Evolutionary conservation across 2,113 vertebrate genomes (phyloP).

Genomic region (Onychostruthus taczanowskii): DNA sequence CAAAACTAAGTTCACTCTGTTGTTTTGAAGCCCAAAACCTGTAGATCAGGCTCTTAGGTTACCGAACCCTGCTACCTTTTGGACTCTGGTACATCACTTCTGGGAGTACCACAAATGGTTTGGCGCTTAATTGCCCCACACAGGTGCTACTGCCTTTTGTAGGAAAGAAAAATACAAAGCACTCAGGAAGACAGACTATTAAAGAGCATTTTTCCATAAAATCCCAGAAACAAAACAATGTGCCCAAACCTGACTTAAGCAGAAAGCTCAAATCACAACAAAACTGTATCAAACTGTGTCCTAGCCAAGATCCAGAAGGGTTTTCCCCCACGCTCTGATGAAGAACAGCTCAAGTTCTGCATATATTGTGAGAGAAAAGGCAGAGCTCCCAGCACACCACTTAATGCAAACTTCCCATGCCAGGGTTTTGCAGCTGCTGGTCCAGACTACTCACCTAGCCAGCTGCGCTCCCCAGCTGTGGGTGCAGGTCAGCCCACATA

Average conservation of each 20-base stretch:
- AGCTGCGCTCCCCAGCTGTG: not conserved
- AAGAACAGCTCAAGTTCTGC: not conserved
- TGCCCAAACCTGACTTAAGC: not conserved
- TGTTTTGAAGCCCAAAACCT: not conserved
- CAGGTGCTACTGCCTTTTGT: not conserved
- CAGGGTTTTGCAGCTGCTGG: not conserved
- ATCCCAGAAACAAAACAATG: not conserved
- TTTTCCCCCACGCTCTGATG: fast-evolving
- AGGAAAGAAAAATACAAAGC: not conserved
- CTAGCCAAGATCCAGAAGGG: not conserved
- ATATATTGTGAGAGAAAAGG: not conserved
- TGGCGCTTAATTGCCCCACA: not conserved
- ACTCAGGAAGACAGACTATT: not conserved
- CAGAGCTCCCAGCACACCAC: not conserved
- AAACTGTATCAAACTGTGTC: not conserved
- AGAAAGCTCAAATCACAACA: not conserved
- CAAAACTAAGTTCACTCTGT: not conserved
- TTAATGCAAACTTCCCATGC: fast-evolving
- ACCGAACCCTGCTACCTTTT: not conserved
- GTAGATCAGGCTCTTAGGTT: not conserved
- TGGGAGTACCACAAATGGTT: not conserved
- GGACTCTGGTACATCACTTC: fast-evolving
- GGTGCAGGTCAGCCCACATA: not conserved
- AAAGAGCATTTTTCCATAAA: not conserved
- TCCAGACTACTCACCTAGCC: too few relatives aligned